Base-by-base conservation (phyloP, 92 coral and sea anemone species). In the Paramuricea clavata region DNA sequence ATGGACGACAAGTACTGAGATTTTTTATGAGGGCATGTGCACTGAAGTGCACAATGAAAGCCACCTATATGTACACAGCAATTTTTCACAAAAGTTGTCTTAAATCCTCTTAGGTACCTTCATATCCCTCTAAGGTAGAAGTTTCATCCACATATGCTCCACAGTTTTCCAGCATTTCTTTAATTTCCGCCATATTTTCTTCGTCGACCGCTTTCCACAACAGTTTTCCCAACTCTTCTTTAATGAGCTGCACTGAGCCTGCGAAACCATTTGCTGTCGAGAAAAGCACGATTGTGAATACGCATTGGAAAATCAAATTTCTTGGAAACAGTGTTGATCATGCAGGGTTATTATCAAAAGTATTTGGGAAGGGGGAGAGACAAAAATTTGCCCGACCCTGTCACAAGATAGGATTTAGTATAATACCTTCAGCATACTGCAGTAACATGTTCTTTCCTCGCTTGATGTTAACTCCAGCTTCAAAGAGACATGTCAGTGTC, bases 401-500 rank as follows among this genome's bases (percentile, higher is more conserved):
- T n/a, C n/a, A n/a, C n/a, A n/a, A n/a, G n/a, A n/a, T n/a, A n/a
- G n/a, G n/a, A n/a, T n/a, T n/a, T n/a, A n/a, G n/a, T n/a, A n/a
- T 10, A 13, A 34, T 57, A 78, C 83, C 83, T 78, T 78, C 50
- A 12, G 83, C 83, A 54, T 78, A 78, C 44, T 54, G 60, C 49
- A 78, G 64, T n/a, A 78, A 28, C 83, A 78, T 78, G 69, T 78
- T 78, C 17, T 60, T 52, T 54, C 83, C 83, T 31, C 83, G 61
- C 31, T 78, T 78, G 69, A 78, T 78, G 64, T 78, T 78, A 4
- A 78, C 83, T 31, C 83, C 83, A 23, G 83, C 69, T 30, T 78
- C 83, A 78, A 78, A 78, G 70, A 78, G 54, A 54, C 83, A 52
- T 60, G 28, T 78, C 65, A 78, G n/a, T 13, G 62, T 54, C 44